These are phyloP conservation scores for Gephyroberyx darwinii DNA, from an alignment of 2,797 vertebrate genomes.

Conservation along the genomic window DNA sequence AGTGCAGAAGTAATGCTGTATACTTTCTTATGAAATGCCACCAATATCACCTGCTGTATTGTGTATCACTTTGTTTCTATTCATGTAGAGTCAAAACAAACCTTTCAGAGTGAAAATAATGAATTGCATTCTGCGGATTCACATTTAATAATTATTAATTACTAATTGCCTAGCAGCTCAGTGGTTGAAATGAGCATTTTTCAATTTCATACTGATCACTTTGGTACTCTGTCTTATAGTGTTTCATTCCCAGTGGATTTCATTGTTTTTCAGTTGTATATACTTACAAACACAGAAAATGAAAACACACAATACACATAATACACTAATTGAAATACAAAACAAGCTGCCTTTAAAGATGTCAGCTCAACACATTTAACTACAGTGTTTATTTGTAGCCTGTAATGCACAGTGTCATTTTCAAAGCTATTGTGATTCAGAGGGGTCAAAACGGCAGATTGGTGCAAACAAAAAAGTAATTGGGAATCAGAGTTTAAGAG, in stretches of 20 bases:
- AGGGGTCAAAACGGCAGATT: slow-evolving; percentile 33
- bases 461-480: slow-evolving; percentile 37
- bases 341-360: not conserved
- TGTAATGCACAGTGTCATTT: not conserved
- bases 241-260: not conserved
- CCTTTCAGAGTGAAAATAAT: not conserved
- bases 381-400: too few relatives aligned
- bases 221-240: not conserved
- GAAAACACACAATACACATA: not conserved
- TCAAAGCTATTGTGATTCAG: not conserved
- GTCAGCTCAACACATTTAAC: too few relatives aligned
- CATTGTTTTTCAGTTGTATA: too few relatives aligned
- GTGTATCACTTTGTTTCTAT: slow-evolving; percentile 33
- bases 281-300: not conserved
- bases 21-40: slow-evolving; percentile 17
- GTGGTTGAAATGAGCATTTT: not conserved
- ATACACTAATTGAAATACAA: not conserved
- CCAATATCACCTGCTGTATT: slow-evolving; percentile 20
- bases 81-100: slow-evolving; percentile 20
- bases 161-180: too few relatives aligned
- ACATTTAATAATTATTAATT: too few relatives aligned
- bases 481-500: slow-evolving; percentile 36
- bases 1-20: not conserved
- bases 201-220: slow-evolving; percentile 1
- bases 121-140: too few relatives aligned